These are phyloP conservation scores for Bathynomus jamesi DNA, from an alignment of 1,140 invertebrate genomes.

Conservation along the genomic window DNA sequence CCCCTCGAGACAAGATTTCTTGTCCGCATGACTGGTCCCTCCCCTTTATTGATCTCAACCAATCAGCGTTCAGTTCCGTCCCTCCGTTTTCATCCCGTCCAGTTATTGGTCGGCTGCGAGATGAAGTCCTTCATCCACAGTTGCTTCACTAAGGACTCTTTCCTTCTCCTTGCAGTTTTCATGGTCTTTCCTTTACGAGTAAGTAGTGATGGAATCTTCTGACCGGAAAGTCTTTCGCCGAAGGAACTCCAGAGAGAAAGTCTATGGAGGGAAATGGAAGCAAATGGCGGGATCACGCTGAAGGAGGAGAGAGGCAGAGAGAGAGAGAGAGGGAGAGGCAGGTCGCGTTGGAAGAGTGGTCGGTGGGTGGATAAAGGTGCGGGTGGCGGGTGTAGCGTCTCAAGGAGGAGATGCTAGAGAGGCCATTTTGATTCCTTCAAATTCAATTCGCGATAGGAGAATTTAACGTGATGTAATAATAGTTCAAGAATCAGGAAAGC, in stretches of 20 bases:
- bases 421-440: background rate
- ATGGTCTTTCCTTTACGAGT: background rate
- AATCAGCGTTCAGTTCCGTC: slow-evolving; percentile 23
- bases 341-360: background rate
- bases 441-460: background rate
- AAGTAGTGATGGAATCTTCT: background rate
- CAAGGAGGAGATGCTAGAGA: background rate
- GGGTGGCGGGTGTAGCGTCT: background rate
- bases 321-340: background rate
- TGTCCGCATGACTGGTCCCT: slow-evolving; percentile 17
- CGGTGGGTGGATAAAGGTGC: background rate
- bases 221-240: background rate
- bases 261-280: background rate
- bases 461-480: background rate
- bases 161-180: background rate
- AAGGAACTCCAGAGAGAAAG: background rate
- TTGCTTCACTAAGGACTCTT: background rate
- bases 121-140: background rate
- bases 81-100: slow-evolving; percentile 7
- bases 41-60: slow-evolving; percentile 21
- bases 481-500: no score
- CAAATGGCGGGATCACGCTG: background rate
- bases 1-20: background rate
- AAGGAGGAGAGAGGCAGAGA: background rate
- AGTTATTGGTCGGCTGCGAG: slow-evolving; percentile 14